These are phyloP conservation scores for Drosophila guanche DNA, from an alignment of 1,140 invertebrate species.

Conservation along the genomic window DNA sequence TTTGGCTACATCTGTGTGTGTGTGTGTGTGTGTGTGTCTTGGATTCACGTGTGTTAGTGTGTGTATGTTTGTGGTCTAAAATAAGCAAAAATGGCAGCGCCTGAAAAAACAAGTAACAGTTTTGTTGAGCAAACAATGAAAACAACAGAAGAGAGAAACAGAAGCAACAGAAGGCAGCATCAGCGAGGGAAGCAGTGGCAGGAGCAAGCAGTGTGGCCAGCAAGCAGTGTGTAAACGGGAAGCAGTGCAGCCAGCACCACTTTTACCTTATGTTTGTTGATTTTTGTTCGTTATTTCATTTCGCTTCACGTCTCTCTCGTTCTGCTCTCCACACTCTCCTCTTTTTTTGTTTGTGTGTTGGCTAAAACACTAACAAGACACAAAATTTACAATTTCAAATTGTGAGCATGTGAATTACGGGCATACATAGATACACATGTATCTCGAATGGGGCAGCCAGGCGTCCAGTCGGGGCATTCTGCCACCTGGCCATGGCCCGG, in stretches of 20 bases:
- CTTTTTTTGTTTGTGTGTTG: constrained; percentile 10
- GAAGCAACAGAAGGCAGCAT: constrained; percentile 48
- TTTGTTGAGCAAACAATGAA: constrained; percentile 72
- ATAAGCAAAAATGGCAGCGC: constrained; percentile 65
- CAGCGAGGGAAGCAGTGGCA: constrained; percentile 5
- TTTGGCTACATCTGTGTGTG: constrained; percentile 15
- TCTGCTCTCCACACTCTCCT: not conserved
- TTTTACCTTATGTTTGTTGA: constrained; percentile 75
- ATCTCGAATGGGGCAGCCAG: constrained; percentile 26
- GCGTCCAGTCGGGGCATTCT: not conserved
- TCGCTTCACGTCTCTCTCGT: constrained; percentile 36
- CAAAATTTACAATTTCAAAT: constrained; percentile 75
- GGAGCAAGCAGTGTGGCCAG: too few species aligned
- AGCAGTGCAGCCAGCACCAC: too few species aligned
- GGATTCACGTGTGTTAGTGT: constrained; percentile 9
- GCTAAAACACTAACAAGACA: constrained; percentile 50
- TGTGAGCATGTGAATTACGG: constrained; percentile 58
- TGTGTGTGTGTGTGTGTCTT: constrained; percentile 14
- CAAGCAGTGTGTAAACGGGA: too few species aligned
- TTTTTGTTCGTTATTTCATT: constrained; percentile 70
- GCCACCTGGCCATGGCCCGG: constrained; percentile 42
- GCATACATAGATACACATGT: constrained; percentile 52
- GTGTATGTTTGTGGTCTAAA: constrained; percentile 45
- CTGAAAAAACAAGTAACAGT: constrained; percentile 79
- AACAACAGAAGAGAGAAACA: constrained; percentile 56